These are phyloP conservation scores for Iphiclides podalirius DNA, from an alignment of 2,888 invertebrate genomes.

Conservation along the genomic window DNA sequence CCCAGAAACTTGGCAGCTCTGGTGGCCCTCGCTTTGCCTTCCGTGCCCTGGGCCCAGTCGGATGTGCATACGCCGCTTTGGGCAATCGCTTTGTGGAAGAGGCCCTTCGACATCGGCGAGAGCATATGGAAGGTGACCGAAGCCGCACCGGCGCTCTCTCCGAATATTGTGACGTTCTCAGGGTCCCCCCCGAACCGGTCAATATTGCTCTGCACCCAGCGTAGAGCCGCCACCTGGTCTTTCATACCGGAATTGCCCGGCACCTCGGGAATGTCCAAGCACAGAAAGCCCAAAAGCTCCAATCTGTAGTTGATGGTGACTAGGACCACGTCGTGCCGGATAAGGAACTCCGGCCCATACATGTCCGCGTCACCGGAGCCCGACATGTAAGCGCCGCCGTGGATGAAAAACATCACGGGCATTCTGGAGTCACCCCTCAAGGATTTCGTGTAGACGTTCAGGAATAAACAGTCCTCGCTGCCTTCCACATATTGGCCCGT, in stretches of 20 bases:
- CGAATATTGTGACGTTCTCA: slow-evolving; percentile 49
- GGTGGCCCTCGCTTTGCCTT: slow-evolving; percentile 33
- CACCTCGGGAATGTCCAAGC: slow-evolving; percentile 45
- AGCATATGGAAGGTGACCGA: slow-evolving; percentile 51
- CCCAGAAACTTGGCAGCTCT: slow-evolving; percentile 36
- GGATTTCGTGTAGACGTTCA: slow-evolving; percentile 49
- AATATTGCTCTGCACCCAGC: slow-evolving; percentile 47
- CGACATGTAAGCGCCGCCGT: slow-evolving; percentile 50
- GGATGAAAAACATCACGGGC: slow-evolving; percentile 60
- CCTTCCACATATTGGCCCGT: slow-evolving; percentile 35
- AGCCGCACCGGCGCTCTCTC: slow-evolving; percentile 53
- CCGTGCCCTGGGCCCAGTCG: slow-evolving; percentile 33
- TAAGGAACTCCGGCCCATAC: slow-evolving; percentile 50
- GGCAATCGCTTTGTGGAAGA: slow-evolving; percentile 50
- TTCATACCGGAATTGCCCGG: slow-evolving; percentile 57
- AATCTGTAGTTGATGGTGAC: slow-evolving; percentile 61
- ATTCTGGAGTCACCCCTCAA: slow-evolving; percentile 32
- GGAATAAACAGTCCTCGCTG: slow-evolving; percentile 48
- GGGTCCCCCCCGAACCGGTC: slow-evolving; percentile 45
- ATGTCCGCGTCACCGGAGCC: slow-evolving; percentile 45
- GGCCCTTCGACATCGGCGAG: slow-evolving; percentile 49
- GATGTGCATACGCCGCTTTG: slow-evolving; percentile 46
- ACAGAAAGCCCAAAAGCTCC: slow-evolving; percentile 49
- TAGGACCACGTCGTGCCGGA: slow-evolving; percentile 53
- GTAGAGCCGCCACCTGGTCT: slow-evolving; percentile 48